Base-by-base conservation (phyloP, 2,888 invertebrate species). In the Ceriagrion tenellum region DNA sequence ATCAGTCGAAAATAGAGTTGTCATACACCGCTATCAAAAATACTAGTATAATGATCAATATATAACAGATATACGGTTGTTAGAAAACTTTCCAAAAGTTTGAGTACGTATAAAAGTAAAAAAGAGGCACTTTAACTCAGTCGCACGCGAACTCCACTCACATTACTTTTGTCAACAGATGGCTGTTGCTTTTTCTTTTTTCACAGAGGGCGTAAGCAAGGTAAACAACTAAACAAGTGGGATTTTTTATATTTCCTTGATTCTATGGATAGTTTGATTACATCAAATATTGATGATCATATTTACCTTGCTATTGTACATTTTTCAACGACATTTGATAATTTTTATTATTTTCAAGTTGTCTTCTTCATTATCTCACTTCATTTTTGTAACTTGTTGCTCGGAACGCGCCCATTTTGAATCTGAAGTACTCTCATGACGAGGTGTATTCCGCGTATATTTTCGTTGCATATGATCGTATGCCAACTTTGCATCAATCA, bases 191-290 rank as follows among this genome's bases (percentile, higher is more conserved):
- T 93, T 93, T 93, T 93, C 0, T 47, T 81, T 93, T 93, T 93
- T n/a, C 90, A 26, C 59, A 93, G 93, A 93, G 93, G 93, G 93
- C 93, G 93, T 93, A 69, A 93, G 63, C 93, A 93, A 59, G 59
- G 59, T 59, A 59, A 59, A 59, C 59, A 59, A 69, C 81, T 26
- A 81, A 69, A 69, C 23, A 18, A 23, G 69, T n/a, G 69, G 69
- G 69, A 69, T 69, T 8, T 16, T n/a, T 12, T 59, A 59, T 59
- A 20, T 12, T 20, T 20, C 6, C 59, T 12, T 20, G 13, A 59
- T 59, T 20, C 10, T 59, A 1, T 1, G 16, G 10, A 59, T 10
- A 59, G 59, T 16, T 2, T 59, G 59, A 59, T 10, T 8, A 59
- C 2, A 69, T 26, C 3, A 59, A 59, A 59, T 59, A 18, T 59